Evolutionary conservation across 2,888 invertebrate genomes (phyloP), one percentile per base, ranked within the genome.

Genomic region (Schrankia costaestrigalis): DNA sequence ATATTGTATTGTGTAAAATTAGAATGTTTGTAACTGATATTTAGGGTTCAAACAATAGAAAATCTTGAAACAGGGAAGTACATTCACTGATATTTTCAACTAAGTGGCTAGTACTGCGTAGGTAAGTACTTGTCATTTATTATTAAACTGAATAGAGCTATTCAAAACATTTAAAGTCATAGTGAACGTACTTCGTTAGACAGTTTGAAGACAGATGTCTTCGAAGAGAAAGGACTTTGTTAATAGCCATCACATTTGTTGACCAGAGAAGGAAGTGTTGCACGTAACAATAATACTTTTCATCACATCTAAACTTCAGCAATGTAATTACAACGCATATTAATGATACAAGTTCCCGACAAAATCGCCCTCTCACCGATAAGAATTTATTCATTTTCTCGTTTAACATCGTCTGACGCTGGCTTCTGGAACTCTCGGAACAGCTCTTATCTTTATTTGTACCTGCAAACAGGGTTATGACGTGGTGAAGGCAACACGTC

Each of bases 381-480:
- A 96, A 90, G 89, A 96, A 96, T 86, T 95, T 95, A 93, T 95
- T 94, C 90, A 96, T 96, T 92, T 95, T 95, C 89, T 95, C 95
- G 85, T 95, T 94, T 89, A 96, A 92, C 85, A 95, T 93, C 86
- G 94, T 95, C 82, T 94, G 94, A 71, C 93, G 93, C 90, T 93
- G 94, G 85, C 92, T 90, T 81, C 91, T 90, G 83, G 93, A 93
- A 77, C 91, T 79, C 65, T 79, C 83, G 63, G 79, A 77, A 62
- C 78, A 89, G 82, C 91, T 89, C 89, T 91, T 91, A 89, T 91
- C 91, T 89, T 90, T 90, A 80, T 86, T 89, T 82, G 70, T 60
- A 70, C 89, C 89, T 89, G 89, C 67, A 72, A 86, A 85, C 84
- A 87, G 78, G 74, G 72, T 70, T 75, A 71, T 76, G 73, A 64